Conservation (phyloP, 2,113 vertebrate species). For the Clarias gariepinus region DNA sequence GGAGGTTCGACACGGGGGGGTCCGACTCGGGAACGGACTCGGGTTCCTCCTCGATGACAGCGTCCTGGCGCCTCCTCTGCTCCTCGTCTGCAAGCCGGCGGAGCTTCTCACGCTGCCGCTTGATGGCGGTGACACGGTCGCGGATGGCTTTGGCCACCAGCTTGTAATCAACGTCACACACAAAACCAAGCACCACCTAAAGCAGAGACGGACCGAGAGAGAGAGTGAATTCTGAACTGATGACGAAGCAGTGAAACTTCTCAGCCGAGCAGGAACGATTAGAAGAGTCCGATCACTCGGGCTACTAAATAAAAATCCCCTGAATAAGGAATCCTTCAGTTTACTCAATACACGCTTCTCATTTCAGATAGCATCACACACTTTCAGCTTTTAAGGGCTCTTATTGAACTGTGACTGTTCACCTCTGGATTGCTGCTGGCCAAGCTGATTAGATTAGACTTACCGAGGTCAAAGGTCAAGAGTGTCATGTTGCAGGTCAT, state of each 20-base stretch:
- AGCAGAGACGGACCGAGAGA: slow-evolving; percentile 2
- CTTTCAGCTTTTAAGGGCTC: neutral
- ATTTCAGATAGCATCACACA: neutral
- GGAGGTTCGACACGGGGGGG: neutral
- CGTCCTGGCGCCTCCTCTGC: slow-evolving; percentile 26
- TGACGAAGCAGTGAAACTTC: neutral
- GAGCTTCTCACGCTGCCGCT: slow-evolving; percentile 83
- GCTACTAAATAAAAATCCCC: neutral
- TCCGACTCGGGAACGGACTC: slow-evolving; percentile 33
- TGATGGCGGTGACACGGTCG: slow-evolving; percentile 81
- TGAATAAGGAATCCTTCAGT: neutral
- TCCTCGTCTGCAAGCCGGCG: slow-evolving; percentile 65
- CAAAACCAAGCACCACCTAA: slow-evolving; percentile 87
- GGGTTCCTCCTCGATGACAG: slow-evolving; percentile 54
- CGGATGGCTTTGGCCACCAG: slow-evolving; percentile 87
- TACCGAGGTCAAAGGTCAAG: neutral
- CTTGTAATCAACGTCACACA: slow-evolving; percentile 89
- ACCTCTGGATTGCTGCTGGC: neutral
- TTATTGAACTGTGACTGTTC: neutral
- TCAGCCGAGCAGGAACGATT: neutral
- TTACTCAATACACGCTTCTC: neutral
- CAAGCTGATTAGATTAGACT: neutral
- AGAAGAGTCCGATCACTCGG: neutral
- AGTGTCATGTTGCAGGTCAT: neutral
- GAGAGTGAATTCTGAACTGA: neutral